Percentiles rank a stretch among this genome's conserved stretches.
These are phyloP conservation scores for Hydra vulgaris DNA, from an alignment of 30 jellyfish, hydroid and myxozoan species.

Conservation along the genomic window DNA sequence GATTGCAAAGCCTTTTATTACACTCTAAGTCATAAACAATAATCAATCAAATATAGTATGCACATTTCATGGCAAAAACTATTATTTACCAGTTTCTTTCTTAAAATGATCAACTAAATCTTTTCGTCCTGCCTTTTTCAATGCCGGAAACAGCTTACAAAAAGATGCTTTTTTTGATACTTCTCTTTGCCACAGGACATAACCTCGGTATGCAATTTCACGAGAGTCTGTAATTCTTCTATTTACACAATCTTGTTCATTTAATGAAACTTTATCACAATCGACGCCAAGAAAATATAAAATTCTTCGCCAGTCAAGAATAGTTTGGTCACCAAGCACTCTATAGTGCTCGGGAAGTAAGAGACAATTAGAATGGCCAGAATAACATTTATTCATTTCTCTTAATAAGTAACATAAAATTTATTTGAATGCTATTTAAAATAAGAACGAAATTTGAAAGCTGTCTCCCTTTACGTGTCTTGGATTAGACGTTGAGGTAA, in stretches of 20 bases:
- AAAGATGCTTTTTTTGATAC: conserved; percentile 11
- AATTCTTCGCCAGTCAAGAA: conserved; percentile 21
- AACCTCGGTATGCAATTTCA: conserved; percentile 28
- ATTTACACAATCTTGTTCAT: conserved; percentile 1
- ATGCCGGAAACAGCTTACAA: conserved; percentile 15
- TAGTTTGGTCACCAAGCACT: conserved; percentile 1
- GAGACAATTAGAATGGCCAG: conserved; percentile 9
- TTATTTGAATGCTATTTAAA: too few species aligned
- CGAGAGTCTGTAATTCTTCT: not conserved
- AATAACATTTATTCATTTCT: conserved; percentile 2
- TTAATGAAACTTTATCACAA: not conserved
- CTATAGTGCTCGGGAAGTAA: not conserved
- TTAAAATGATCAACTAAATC: not conserved
- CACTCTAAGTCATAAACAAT: too few species aligned
- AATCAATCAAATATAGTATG: too few species aligned
- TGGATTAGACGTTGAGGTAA: too few species aligned
- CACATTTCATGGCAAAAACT: too few species aligned
- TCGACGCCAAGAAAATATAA: conserved; percentile 1
- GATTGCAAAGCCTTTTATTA: too few species aligned
- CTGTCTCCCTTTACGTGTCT: too few species aligned
- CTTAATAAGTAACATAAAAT: too few species aligned
- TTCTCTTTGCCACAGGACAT: conserved; percentile 2
- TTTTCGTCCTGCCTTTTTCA: conserved; percentile 2
- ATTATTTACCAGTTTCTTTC: not conserved
- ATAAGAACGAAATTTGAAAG: too few species aligned